These are phyloP conservation scores for Hemitrygon akajei DNA, from an alignment of 2,797 vertebrate genomes.

Conservation along the genomic window DNA sequence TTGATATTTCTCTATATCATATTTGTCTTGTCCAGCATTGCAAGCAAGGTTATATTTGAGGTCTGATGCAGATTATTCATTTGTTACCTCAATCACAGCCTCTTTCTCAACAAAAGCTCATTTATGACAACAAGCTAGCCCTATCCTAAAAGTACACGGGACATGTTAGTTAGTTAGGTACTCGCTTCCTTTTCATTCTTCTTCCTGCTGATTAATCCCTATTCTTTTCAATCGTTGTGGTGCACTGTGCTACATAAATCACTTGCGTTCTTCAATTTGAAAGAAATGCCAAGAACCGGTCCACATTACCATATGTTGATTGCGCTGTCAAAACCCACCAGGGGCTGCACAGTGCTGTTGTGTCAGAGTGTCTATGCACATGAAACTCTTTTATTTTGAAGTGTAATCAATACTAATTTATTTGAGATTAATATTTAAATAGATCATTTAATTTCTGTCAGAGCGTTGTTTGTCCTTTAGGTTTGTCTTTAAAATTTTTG, in stretches of 20 bases:
- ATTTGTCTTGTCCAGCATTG: no score
- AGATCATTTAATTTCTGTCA: not conserved
- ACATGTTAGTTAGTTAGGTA: not conserved
- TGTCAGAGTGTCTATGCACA: not conserved
- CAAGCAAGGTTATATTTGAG: no score
- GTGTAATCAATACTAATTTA: not conserved
- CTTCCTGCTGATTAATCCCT: not conserved
- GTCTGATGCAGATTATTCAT: no score
- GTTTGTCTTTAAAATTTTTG: not conserved
- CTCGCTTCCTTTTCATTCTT: not conserved
- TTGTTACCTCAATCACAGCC: no score
- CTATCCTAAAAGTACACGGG: not conserved
- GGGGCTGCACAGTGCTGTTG: not conserved
- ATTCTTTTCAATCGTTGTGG: not conserved
- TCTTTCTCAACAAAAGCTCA: not conserved
- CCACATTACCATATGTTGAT: not conserved
- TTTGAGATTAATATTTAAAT: constrained; percentile 26
- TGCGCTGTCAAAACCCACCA: not conserved
- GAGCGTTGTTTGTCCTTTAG: not conserved
- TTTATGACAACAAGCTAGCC: not conserved
- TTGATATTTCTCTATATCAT: no score
- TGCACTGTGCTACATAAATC: not conserved
- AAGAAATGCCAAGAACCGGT: not conserved
- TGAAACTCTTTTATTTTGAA: constrained; percentile 3
- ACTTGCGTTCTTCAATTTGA: not conserved